Evolutionary conservation across 2,888 invertebrate species (phyloP), one percentile per base, ranked within the genome.

Genomic region (Xylota sylvarum): DNA sequence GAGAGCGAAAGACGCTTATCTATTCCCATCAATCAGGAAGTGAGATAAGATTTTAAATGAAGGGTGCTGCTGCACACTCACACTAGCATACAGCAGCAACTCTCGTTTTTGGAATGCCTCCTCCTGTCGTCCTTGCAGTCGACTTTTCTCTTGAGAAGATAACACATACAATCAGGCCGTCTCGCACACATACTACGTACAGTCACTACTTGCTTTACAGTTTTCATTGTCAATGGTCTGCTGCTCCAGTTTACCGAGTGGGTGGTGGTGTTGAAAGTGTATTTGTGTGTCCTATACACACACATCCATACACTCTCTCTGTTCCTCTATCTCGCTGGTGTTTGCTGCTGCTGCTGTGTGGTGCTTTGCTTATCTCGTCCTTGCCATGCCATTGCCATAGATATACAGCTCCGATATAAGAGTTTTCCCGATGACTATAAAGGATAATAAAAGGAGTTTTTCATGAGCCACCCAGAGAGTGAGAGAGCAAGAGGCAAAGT

Each of bases 11-110:
- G 89, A 88, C 89, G 88, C 91, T 92, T 92, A 92, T 92, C 92
- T 91, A 90, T 91, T 92, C 91, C 92, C 92, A 92, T 92, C 92
- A 92, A 92, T 92, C 92, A 92, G 92, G 90, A 91, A 90, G 90
- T 90, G 90, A 91, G 92, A 92, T 92, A 92, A 92, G 92, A 92
- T 92, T 92, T 91, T 91, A 91, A 92, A 91, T 91, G 91, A 91
- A 91, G 91, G 88, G 88, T 89, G 83, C 88, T 78, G 65, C 77
- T 78, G 67, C 72, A 72, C 70, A 86, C 74, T 82, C 86, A 86
- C 79, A 83, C 78, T 52, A 78, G 88, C 88, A 90, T 88, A 89
- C 7, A 9, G 46, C 50, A 56, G 10, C 17, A 88, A 89, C 88
- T 89, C 88, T n/a, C 88, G 88, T 89, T 90, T 90, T 88, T 88